phyloP scores from a whole-genome alignment of 92 coral and sea anemone genomes.

The Porites lobata region DNA sequence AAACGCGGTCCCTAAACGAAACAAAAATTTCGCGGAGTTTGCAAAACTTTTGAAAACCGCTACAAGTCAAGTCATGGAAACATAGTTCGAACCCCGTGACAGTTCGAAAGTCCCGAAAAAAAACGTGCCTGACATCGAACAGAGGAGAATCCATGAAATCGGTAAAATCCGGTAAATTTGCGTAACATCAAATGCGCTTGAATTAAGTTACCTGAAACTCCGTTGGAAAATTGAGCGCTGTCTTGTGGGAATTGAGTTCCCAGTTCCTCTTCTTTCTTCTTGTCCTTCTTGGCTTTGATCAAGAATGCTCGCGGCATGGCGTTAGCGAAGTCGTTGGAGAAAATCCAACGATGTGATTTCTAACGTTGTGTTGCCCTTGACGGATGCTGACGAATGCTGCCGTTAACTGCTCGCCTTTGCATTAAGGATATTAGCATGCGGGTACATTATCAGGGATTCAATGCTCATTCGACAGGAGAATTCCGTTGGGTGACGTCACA shows the following conservation, averaged over 20 bases:
- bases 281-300: constrained; percentile 79
- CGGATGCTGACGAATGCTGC: constrained; percentile 70
- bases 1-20: constrained; percentile 14
- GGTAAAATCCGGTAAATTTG: constrained; percentile 17
- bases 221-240: constrained; percentile 22
- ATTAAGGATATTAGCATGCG: constrained; percentile 61
- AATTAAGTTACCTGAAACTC: constrained; percentile 52
- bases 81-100: neutral
- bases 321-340: constrained; percentile 54
- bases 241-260: neutral
- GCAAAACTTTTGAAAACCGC: constrained; percentile 18
- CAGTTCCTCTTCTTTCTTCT: constrained; percentile 51
- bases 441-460: constrained; percentile 61
- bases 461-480: constrained; percentile 90
- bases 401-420: constrained; percentile 50
- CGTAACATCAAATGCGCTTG: constrained; percentile 33
- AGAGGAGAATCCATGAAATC: constrained; percentile 43
- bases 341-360: constrained; percentile 44
- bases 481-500: constrained; percentile 86
- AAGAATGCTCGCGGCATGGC: constrained; percentile 91
- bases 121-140: constrained; percentile 3
- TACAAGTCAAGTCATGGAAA: neutral
- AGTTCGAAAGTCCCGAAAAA: constrained; percentile 17
- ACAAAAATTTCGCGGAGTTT: constrained; percentile 28
- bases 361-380: constrained; percentile 42